phyloP scores from a whole-genome alignment of 2,797 vertebrate genomes.

The Ispidina lecontei region DNA sequence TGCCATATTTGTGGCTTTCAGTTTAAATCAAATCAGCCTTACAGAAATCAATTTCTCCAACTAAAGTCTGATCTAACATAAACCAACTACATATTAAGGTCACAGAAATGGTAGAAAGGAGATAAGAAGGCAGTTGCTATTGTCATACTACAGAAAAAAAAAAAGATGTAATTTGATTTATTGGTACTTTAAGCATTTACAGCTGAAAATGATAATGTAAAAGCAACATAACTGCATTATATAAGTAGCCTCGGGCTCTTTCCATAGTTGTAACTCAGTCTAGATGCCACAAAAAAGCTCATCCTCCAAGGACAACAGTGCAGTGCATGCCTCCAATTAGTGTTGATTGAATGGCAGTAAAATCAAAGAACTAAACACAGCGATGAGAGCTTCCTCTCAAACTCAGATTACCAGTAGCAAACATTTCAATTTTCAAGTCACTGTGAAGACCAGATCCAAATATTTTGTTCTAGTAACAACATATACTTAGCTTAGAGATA shows the following conservation, averaged over 20 bases:
- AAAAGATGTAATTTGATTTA: background rate
- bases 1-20: background rate
- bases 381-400: background rate
- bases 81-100: background rate
- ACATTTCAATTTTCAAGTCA: constrained; percentile 5
- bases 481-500: background rate
- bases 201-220: background rate
- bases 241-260: background rate
- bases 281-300: background rate
- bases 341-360: background rate
- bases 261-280: background rate
- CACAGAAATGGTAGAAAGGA: background rate
- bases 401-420: background rate
- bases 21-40: background rate
- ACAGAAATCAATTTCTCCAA: background rate
- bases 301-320: background rate
- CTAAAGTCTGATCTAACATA: background rate
- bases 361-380: background rate
- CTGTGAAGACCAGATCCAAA: background rate
- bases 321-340: background rate
- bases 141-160: background rate
- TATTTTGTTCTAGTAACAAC: background rate
- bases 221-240: background rate
- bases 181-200: background rate
- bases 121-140: background rate